Base-by-base conservation (phyloP, 2,888 invertebrate genomes). In the Sinhomidia bicolor region DNA sequence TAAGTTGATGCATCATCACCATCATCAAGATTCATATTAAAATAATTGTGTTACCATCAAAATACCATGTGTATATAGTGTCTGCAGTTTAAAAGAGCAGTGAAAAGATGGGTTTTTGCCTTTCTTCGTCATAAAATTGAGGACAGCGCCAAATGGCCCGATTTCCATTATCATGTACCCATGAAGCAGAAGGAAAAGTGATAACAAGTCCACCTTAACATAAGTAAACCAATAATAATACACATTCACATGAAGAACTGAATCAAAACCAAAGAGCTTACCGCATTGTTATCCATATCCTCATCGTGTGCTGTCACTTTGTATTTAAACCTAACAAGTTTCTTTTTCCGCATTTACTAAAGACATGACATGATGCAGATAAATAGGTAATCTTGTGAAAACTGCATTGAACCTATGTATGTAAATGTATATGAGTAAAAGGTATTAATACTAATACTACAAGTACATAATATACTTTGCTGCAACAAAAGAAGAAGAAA, bases 111-210 rank as follows among this genome's bases (percentile, higher is more conserved):
- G 51, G n/a, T 76, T 26, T 23, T 68, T 71, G 17, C 23, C 51
- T 74, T 47, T 44, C 47, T 78, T 84, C 68, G 12, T 47, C 47
- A 81, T 36, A 7, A 85, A 81, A 86, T 80, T 57, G 80, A 86
- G 86, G 71, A 80, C 86, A 85, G 5, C 51, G 51, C 32, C 85
- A 51, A 85, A 86, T 86, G 86, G 80, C 80, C 86, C 80, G 86
- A 57, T 80, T 85, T 85, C 51, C 26, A 32, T 10, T 60, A 41
- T 54, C 54, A 54, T 23, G 1, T 20, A 44, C 0, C 47, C 51
- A 51, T 10, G 47, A 44, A 74, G 41, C n/a, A 17, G 47, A 44
- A 47, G 41, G 17, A 20, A 54, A 29, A 32, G 12, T 36, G 26
- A 79, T 32, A 32, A 10, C 17, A 41, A 41, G 60, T 32, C 29